These are phyloP conservation scores for Ciconia nigra DNA, from an alignment of 2,797 vertebrate species.

Conservation along the genomic window DNA sequence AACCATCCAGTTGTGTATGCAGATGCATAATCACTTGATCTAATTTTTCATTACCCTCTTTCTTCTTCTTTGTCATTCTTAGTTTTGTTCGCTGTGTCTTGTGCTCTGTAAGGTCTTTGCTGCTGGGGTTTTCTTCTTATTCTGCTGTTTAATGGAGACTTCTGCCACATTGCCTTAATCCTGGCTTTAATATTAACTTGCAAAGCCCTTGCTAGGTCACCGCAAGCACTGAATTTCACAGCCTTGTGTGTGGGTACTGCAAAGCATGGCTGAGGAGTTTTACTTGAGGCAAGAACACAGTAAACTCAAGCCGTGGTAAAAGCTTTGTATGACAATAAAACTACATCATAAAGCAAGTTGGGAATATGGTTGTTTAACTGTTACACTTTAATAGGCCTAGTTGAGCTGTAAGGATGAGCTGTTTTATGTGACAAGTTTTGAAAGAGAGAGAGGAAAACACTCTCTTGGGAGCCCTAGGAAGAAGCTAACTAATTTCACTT, in stretches of 20 bases:
- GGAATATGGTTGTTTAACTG: not conserved
- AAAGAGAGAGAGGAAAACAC: not conserved
- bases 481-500: not conserved
- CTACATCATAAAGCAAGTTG: not conserved
- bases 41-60: not conserved
- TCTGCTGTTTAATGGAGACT: not conserved
- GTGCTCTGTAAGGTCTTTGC: not conserved
- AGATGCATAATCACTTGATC: not conserved
- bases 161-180: not conserved
- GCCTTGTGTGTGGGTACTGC: not conserved
- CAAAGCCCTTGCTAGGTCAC: not conserved
- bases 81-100: not conserved
- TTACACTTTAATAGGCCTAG: not conserved
- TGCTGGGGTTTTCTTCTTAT: not conserved
- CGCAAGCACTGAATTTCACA: not conserved
- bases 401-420: slow-evolving; percentile 4
- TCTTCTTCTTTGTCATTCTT: not conserved
- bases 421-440: not conserved
- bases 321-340: not conserved
- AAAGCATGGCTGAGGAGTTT: not conserved
- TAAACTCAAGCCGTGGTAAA: not conserved
- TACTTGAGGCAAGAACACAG: not conserved
- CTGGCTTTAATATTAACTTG: not conserved
- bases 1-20: not conserved
- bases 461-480: not conserved